A percentile compares a stretch with the other conserved stretches of the same genome.
Conservation (phyloP, 2,797 vertebrate species). For the Avahi laniger region DNA sequence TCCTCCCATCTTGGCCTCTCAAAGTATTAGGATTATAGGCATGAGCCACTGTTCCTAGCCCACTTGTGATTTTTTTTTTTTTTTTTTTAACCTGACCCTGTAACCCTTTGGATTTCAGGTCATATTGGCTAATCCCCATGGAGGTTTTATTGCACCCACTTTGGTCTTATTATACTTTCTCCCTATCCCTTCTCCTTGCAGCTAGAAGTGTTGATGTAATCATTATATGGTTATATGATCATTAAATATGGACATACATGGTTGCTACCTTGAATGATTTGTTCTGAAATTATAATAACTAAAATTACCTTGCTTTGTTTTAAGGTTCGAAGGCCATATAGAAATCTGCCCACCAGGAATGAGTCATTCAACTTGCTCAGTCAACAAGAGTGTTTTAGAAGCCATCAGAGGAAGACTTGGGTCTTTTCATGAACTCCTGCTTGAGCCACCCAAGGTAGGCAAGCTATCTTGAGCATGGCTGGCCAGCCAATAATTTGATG, state of each 20-base stretch:
- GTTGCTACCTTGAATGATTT: not conserved
- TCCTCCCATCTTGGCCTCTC: not conserved
- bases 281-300: not conserved
- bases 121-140: not conserved
- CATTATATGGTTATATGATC: not conserved
- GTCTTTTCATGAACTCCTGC: conserved; percentile 96
- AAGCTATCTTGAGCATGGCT: not conserved
- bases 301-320: conserved; percentile 61
- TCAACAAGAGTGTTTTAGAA: conserved; percentile 97
- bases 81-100: not conserved
- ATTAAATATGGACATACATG: not conserved
- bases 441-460: conserved; percentile 97
- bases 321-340: conserved; percentile 97
- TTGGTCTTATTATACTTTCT: not conserved
- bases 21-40: not conserved
- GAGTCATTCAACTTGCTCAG: conserved; percentile 93
- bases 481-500: not conserved
- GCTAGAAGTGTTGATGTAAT: not conserved
- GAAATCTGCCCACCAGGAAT: conserved; percentile 95
- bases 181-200: not conserved
- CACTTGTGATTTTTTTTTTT: not conserved
- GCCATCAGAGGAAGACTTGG: conserved; percentile 95
- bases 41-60: not conserved
- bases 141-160: not conserved
- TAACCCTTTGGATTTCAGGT: not conserved